These are phyloP conservation scores for Oryzias melastigma DNA, from an alignment of 2,113 vertebrate genomes.

Conservation along the genomic window DNA sequence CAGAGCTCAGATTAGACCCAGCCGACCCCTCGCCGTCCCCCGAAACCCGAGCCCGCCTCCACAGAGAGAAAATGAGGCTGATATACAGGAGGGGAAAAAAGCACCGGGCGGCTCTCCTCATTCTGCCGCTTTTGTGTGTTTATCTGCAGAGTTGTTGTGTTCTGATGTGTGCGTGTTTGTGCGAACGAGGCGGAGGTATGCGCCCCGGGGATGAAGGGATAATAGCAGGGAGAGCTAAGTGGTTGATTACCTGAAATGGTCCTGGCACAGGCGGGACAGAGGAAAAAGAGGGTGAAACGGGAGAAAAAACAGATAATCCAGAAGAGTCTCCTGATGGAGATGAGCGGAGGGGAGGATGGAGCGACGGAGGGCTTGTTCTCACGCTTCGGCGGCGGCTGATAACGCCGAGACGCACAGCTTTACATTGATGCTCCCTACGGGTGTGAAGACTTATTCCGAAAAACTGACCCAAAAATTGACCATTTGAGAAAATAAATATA, in stretches of 20 bases:
- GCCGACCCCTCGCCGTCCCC: conserved; percentile 72
- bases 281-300: conserved; percentile 13
- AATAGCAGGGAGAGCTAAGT: conserved; percentile 61
- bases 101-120: conserved; percentile 2
- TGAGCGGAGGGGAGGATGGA: conserved; percentile 18
- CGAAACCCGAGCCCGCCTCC: conserved; percentile 62
- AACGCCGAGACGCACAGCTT: conserved; percentile 19
- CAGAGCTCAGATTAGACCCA: conserved; percentile 78
- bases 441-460: no score
- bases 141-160: conserved; percentile 9
- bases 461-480: no score
- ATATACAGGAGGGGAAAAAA: conserved; percentile 52
- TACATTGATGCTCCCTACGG: conserved; percentile 23
- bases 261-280: conserved; percentile 43
- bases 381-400: conserved; percentile 56
- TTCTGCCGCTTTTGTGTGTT: neutral
- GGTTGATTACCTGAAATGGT: conserved; percentile 71
- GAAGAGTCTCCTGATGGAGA: conserved; percentile 8
- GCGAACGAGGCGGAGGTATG: conserved; percentile 42
- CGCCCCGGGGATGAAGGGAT: conserved; percentile 43
- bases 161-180: conserved; percentile 15
- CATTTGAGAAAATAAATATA: no score
- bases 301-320: neutral
- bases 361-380: conserved; percentile 43
- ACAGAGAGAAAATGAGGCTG: conserved; percentile 32